Evolutionary conservation across 2,888 invertebrate species (phyloP), one percentile per base, ranked within the genome.

Genomic region (Malthinus flaveolus): DNA sequence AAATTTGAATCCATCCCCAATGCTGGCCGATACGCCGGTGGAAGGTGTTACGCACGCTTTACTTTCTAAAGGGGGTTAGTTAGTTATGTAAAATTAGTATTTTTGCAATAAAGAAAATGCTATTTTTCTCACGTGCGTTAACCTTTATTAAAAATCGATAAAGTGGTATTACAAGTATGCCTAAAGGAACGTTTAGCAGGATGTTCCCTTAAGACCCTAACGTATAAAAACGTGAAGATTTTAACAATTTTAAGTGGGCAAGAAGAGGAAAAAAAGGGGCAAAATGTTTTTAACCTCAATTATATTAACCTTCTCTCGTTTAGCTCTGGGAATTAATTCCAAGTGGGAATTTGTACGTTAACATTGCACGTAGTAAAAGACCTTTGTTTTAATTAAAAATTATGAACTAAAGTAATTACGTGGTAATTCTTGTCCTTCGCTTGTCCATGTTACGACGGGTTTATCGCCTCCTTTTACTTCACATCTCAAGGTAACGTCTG

Each of bases 401-500:
- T 32, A 35, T 49, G 37, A 55, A 42, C 39, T 42, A 32, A 54
- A 50, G 36, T 56, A 61, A 64, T 89, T 87, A 69, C 89, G 88
- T 78, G 86, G 87, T 52, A 89, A 80, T 63, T 88, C 87, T 66
- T 87, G 87, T 62, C 88, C 88, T 69, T 85, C 85, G 62, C 87
- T 86, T 80, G 88, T 88, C 89, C 89, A 90, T 59, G 88, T 87
- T 51, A 89, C 87, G 67, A 88, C 81, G 76, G 88, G 88, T 58
- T 88, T 84, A 12, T 83, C 82, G 49, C 82, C 82, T 79, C 82
- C 66, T 78, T 81, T 78, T 78, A 84, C 79, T 81, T 84, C 63
- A 82, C 84, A 75, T 83, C 85, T 85, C 83, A 88, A 53, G 35
- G 79, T 78, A 6, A 80, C 80, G 64, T 82, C 79, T 37, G 76